Evolutionary conservation across 1,140 invertebrate genomes (phyloP), one percentile per base, ranked within the genome.

Genomic region (Heterodera schachtii): DNA sequence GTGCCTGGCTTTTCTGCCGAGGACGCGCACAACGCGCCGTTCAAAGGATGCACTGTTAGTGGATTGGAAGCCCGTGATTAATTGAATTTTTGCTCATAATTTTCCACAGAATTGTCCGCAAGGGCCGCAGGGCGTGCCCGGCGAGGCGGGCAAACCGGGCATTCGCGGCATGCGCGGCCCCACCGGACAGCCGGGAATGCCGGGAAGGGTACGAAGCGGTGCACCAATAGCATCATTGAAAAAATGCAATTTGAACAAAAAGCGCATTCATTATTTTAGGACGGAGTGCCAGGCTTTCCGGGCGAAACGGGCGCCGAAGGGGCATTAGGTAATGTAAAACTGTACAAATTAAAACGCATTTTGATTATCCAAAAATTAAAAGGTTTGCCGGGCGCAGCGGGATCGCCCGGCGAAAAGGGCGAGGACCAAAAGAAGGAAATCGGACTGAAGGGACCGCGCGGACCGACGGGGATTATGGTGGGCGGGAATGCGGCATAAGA

Each of bases 381-480:
- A 66, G 76, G 76, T 19, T 21, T 52, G 60, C 79, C 84, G 46
- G 85, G 84, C 21, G 66, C 73, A 21, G 77, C 86, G 44, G 84
- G 84, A 7, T 67, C 49, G 19, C 44, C 73, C 41, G 86, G 86
- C 7, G 79, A 85, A 21, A 80, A 82, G 31, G 86, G 86, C 4
- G 69, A 57, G 46, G 85, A 86, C 70, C 83, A 44, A 47, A 86
- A 86, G 73, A 87, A 87, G 49, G 83, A 86, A 19, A 82, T 88
- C 21, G 75, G 79, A 0, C 79, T 86, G 2, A 84, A 80, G 31
- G 85, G 85, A 41, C 47, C 66, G 16, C 84, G 86, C 13, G 85
- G 85, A 49, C 6, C 21, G 43, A 85, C 84, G 6, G 84, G 84
- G 52, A 64, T 84, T 21, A 78, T 78, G 60, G 41, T 52, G 44